Base-by-base conservation (phyloP, 2,797 vertebrate genomes). In the Pangasius larnaudii region DNA sequence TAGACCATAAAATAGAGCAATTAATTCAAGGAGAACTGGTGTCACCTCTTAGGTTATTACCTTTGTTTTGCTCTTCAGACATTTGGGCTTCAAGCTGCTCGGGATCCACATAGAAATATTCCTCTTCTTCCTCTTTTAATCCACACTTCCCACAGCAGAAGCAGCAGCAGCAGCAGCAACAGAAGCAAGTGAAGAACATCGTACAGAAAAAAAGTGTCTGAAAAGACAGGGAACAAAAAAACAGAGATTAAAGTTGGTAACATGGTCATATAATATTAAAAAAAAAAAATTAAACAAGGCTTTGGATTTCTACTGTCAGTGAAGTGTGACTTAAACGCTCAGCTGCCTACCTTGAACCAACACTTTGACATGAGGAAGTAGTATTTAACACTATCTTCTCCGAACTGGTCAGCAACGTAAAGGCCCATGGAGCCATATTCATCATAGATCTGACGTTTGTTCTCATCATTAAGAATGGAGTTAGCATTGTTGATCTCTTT, bases 401-500 rank as follows among this genome's bases (percentile, higher is more conserved):
- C 98, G 1, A 98, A 97, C 94, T 98, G 98, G 89, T 99, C 97
- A 0, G 97, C 96, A 80, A 98, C 91, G 1, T 98, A 98, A 27
- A 99, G 96, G 0, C 98, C 98, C 93, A 99, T 94, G 4, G 98
- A 98, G 46, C 98, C 98, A 2, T 98, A 98, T 89, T 94, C 92
- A 36, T 98, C 96, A 0, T 99, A 99, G 91, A 99, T 96, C 51
- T 92, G 96, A 11, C 96, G 94, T 90, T 97, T 98, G 93, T 94
- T 96, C 14, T 95, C 94, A 2, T 99, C 97, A 2, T 93, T 97
- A 69, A 99, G 97, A 30, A 97, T 96, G 30, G 95, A 80, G 90
- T 99, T 97, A 79, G 98, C 98, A 16, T 96, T 96, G 96, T 99
- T 99, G 94, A 99, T 98, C 94, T 98, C 98, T 92, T 99, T 99